Evolutionary conservation across 1,140 invertebrate species (phyloP).

Genomic region (Aphelenchoides avenae): DNA sequence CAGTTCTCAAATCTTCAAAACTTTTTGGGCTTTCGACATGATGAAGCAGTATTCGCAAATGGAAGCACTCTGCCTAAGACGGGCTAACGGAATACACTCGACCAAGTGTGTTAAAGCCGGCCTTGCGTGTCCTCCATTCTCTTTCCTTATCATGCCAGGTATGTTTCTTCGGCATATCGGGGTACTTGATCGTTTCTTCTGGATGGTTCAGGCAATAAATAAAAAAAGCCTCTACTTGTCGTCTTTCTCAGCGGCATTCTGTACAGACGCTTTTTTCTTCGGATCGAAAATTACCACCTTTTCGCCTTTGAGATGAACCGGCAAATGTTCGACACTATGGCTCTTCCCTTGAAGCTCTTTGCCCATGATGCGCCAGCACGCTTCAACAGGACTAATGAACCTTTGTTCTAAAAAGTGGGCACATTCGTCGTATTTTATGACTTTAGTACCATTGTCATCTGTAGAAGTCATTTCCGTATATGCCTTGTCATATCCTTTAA

Average conservation of each 20-base stretch:
- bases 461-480: background rate
- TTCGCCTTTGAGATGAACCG: slow-evolving; percentile 21
- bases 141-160: too few species aligned
- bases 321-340: background rate
- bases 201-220: background rate
- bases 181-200: background rate
- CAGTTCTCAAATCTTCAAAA: slow-evolving; percentile 21
- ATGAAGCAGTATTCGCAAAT: slow-evolving; percentile 18
- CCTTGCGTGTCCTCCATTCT: slow-evolving; percentile 19
- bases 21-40: slow-evolving; percentile 9
- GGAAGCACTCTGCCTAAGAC: slow-evolving; percentile 3
- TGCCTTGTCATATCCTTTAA: slow-evolving; percentile 23
- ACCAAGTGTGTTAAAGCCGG: slow-evolving; percentile 6
- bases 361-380: slow-evolving; percentile 25
- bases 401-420: slow-evolving; percentile 16
- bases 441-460: slow-evolving; percentile 13
- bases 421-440: slow-evolving; percentile 9
- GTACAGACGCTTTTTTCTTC: too few species aligned
- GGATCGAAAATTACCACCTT: slow-evolving; percentile 17
- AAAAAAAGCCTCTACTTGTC: slow-evolving; percentile 9
- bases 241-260: too few species aligned
- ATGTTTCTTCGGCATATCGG: too few species aligned
- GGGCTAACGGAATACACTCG: slow-evolving; percentile 21
- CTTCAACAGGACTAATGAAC: slow-evolving; percentile 26
- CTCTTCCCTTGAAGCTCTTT: slow-evolving; percentile 14